Base-by-base conservation (phyloP, 2,113 vertebrate genomes). In the Hyperopisus bebe region DNA sequence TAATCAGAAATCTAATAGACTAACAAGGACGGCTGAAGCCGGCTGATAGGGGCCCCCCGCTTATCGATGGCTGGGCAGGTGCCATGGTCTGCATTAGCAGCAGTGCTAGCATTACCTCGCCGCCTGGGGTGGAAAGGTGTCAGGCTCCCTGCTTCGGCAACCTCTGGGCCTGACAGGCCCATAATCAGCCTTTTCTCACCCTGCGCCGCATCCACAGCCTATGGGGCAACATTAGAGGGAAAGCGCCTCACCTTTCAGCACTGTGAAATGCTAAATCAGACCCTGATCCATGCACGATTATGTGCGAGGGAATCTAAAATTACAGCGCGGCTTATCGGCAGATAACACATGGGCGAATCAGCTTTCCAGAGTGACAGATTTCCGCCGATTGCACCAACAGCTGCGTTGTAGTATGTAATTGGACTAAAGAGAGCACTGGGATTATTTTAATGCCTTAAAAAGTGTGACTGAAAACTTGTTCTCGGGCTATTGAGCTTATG, bases 361-460 rank as follows among this genome's bases (percentile, higher is more conserved):
- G 94, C 94, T 94, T 96, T 93, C 92, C 93, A 90, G 92, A 93
- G 93, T 93, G 94, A 94, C 95, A 94, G 93, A 92, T 91, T 94
- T 91, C 90, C 91, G 91, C 94, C 90, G 95, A 97, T 97, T 91
- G 88, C 94, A 89, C 93, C 93, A 96, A 96, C 96, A 96, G 94
- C 92, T 93, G 95, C 94, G 95, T 95, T 96, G 92, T 96, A 94
- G 93, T 96, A 95, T 96, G 94, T 96, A 96, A 95, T 95, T 92
- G 94, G 96, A 95, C 96, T 96, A 95, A 96, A 96, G 94, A 96
- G 96, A 94, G 86, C 93, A 91, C 93, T 92, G 91, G 92, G 95
- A 95, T 97, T 97, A 93, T 94, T 96, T 97, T 95, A 94, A 94
- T 94, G 92, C 88, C 51, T 91, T 93, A 90, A 93, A 94, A 94